Percentiles rank a stretch among this genome's conserved stretches.
These are phyloP conservation scores for Pentalonia nigronervosa DNA, from an alignment of 1,140 invertebrate genomes.

Conservation along the genomic window DNA sequence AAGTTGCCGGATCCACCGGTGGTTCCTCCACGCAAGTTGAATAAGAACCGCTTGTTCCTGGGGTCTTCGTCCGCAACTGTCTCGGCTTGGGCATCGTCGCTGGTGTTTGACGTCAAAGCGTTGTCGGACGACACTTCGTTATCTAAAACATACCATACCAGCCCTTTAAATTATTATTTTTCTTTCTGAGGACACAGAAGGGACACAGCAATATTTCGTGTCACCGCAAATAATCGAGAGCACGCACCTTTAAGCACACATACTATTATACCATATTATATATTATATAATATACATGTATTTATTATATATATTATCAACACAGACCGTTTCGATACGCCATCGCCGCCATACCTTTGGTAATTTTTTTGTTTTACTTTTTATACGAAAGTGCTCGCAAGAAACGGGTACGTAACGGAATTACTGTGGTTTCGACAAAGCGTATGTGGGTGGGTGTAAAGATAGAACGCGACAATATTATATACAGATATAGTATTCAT, in stretches of 20 bases:
- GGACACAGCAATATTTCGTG: neutral
- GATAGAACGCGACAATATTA: neutral
- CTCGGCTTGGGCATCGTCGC: slow-evolving; percentile 67
- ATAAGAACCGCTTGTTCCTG: slow-evolving; percentile 81
- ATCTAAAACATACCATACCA: slow-evolving; percentile 3
- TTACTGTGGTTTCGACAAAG: neutral
- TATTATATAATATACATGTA: neutral
- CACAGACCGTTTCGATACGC: neutral
- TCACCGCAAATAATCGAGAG: neutral
- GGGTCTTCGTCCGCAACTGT: slow-evolving; percentile 72
- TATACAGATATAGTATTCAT: neutral
- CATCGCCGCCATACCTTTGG: neutral
- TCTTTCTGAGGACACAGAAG: neutral
- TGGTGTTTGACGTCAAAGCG: slow-evolving; percentile 28
- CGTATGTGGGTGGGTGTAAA: neutral
- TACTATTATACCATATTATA: neutral
- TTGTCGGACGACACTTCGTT: neutral
- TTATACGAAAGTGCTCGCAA: neutral
- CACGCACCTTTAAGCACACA: slow-evolving; percentile 15
- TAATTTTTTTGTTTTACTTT: neutral
- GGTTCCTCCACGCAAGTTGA: slow-evolving; percentile 68
- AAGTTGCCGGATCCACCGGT: slow-evolving; percentile 82
- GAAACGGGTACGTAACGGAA: neutral
- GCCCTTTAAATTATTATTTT: neutral
- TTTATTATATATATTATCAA: neutral